Percentiles rank a stretch among this genome's conserved stretches.
phyloP scores from a whole-genome alignment of 2,113 vertebrate genomes.

The Aptenodytes patagonicus region DNA sequence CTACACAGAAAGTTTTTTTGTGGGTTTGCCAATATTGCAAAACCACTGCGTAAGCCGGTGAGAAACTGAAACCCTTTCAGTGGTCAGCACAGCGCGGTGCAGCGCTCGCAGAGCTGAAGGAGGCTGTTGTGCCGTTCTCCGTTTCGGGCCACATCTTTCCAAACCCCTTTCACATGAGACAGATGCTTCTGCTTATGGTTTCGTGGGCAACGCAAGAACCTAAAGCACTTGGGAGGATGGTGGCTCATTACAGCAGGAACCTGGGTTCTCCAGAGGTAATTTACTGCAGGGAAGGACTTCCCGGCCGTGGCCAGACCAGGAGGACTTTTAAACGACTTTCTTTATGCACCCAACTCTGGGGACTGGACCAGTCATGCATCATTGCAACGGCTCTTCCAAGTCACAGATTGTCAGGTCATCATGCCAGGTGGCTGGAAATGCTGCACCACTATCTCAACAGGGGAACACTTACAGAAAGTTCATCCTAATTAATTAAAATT shows the following conservation, averaged over 20 bases:
- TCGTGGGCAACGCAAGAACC: not conserved
- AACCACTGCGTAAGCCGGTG: not conserved
- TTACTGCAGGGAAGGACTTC: constrained; percentile 23
- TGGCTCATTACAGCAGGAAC: constrained; percentile 18
- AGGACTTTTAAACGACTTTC: constrained; percentile 3
- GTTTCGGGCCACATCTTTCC: not conserved
- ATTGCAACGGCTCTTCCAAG: not conserved
- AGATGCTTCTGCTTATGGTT: constrained; percentile 29
- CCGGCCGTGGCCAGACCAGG: not conserved
- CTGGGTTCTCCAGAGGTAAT: constrained; percentile 18
- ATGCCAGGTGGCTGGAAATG: not conserved
- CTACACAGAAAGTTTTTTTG: not conserved
- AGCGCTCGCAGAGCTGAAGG: not conserved
- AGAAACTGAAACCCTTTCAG: constrained; percentile 17
- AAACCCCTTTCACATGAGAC: not conserved
- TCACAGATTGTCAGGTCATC: not conserved
- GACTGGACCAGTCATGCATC: not conserved
- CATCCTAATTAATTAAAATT: constrained; percentile 33
- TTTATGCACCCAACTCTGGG: not conserved
- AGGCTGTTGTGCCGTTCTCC: not conserved
- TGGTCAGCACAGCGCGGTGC: not conserved
- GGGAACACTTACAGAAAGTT: not conserved
- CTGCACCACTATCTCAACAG: not conserved
- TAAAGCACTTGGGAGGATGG: constrained; percentile 9
- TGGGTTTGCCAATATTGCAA: constrained; percentile 47